A percentile compares a stretch with the other conserved stretches of the same genome.
Conservation (phyloP, 2,797 vertebrate genomes). For the Melanotaenia trifasciata region DNA sequence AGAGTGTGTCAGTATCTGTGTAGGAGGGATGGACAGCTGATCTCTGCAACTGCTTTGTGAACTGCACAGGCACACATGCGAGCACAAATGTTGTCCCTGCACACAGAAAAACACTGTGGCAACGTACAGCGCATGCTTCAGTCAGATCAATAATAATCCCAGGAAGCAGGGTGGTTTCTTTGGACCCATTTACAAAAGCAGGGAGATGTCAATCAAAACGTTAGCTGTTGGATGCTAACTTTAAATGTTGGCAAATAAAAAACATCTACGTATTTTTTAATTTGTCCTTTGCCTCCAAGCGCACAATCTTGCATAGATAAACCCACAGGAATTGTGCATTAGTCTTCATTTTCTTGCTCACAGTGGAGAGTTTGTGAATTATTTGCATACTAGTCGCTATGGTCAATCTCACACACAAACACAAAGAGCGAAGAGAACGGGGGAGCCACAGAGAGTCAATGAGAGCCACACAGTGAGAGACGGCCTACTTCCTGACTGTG, state of each 20-base stretch:
- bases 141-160: background rate
- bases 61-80: constrained; percentile 37
- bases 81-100: constrained; percentile 20
- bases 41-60: constrained; percentile 51
- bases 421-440: constrained; percentile 21
- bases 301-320: background rate
- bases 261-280: background rate
- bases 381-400: constrained; percentile 34
- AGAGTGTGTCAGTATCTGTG: constrained; percentile 21
- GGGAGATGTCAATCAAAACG: background rate
- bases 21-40: constrained; percentile 57
- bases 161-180: background rate
- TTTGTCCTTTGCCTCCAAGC: constrained; percentile 5
- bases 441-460: constrained; percentile 47
- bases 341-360: background rate
- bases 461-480: constrained; percentile 49
- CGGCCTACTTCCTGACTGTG: constrained; percentile 64
- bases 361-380: constrained; percentile 33
- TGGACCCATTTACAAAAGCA: background rate
- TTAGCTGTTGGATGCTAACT: constrained; percentile 1
- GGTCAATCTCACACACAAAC: background rate
- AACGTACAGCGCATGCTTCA: background rate
- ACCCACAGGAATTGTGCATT: background rate
- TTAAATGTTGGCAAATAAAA: background rate
- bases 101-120: background rate